Evolutionary conservation across 2,888 invertebrate species (phyloP), one percentile per base, ranked within the genome.

Genomic region (Trissoscelio sp.): DNA sequence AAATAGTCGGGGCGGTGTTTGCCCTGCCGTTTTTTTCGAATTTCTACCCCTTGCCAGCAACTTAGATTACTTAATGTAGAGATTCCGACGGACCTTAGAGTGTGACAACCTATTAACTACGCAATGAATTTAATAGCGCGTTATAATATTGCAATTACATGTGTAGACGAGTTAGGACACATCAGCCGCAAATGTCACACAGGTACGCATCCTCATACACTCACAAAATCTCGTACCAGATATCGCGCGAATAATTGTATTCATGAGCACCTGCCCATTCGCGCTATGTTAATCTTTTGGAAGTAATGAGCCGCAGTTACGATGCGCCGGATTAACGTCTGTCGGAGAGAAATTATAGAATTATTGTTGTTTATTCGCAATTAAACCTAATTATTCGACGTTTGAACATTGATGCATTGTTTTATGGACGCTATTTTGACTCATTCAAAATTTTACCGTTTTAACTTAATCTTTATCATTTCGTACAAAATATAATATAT

Each of bases 171-270:
- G 69, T 84, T 85, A 81, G 78, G 48, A 85, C 85, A 82, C 86
- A 86, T 88, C 86, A 87, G 83, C 83, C 84, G 78, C 85, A 84
- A 84, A 84, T 81, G 83, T 85, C 83, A 81, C 75, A 83, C 85
- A 83, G 81, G 77, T 83, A 85, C 78, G 72, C 82, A 83, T 78
- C 74, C 82, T 79, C 82, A 78, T 66, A 55, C 46, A 72, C 34
- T 75, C 78, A 72, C 53, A 24, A 57, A 62, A 24, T 31, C 48
- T 39, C 57, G 39, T 72, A 75, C 58, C 55, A 57, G 64, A 34
- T 79, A 72, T 72, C 62, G 28, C 46, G 58, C 73, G 18, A 20
- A 46, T 28, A 31, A 55, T 64, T 46, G 39, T 44, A 28, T 42
- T 31, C 57, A 39, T 51, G 22, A 48, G 31, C 51, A 11, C 67